These are phyloP conservation scores for Agapornis canus DNA, from an alignment of 2,797 vertebrate species.

Conservation along the genomic window DNA sequence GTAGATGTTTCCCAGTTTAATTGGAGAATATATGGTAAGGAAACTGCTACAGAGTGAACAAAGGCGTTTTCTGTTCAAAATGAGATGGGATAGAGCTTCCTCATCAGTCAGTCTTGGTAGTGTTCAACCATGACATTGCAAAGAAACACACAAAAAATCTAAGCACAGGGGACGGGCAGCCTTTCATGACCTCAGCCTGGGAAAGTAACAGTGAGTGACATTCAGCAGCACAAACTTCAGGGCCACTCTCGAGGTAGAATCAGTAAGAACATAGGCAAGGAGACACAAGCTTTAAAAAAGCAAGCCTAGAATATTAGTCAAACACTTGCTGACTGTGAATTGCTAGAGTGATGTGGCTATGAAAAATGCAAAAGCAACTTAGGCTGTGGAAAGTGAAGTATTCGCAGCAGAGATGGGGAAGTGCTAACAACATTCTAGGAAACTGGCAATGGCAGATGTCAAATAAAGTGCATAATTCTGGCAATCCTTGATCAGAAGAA, in stretches of 20 bases:
- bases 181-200: background rate
- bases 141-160: background rate
- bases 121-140: background rate
- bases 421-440: background rate
- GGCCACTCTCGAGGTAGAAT: background rate
- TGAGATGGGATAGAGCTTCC: background rate
- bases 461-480: background rate
- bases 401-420: background rate
- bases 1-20: background rate
- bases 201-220: background rate
- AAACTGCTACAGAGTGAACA: background rate
- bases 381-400: background rate
- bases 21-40: background rate
- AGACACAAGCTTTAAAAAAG: background rate
- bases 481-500: background rate
- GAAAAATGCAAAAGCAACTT: background rate
- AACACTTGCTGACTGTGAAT: background rate
- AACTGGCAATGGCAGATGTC: background rate
- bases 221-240: background rate
- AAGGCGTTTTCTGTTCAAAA: background rate
- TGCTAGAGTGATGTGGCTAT: background rate
- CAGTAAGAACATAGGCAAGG: rapidly evolving
- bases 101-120: background rate
- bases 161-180: background rate
- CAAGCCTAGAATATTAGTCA: background rate